Conservation (phyloP, 2,888 invertebrate species). For the Dyspetes luteomarginatus region DNA sequence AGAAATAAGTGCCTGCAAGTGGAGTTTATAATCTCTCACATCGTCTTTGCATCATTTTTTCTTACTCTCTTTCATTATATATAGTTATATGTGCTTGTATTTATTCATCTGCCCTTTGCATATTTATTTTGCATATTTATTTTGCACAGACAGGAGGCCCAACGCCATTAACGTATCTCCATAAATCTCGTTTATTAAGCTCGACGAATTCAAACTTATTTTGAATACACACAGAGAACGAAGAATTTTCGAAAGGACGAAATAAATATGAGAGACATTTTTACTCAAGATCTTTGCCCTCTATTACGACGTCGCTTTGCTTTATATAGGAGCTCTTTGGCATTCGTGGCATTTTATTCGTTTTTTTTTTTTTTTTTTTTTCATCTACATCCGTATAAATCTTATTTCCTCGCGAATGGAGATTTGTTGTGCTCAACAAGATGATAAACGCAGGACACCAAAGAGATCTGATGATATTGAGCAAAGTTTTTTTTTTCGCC, state of each 20-base stretch:
- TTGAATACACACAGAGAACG: neutral
- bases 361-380: constrained; percentile 1
- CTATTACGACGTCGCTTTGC: neutral
- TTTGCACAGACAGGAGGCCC: too few species aligned
- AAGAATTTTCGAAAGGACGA: constrained; percentile 5
- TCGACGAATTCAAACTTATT: constrained; percentile 37
- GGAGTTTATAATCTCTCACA: constrained; percentile 56
- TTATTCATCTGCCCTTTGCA: constrained; percentile 12
- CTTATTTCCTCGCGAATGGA: constrained; percentile 13
- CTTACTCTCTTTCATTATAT: neutral
- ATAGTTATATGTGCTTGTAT: constrained; percentile 6
- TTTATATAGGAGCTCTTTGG: neutral
- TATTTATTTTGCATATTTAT: neutral
- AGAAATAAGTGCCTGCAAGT: constrained; percentile 33
- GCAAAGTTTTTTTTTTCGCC: constrained; percentile 17
- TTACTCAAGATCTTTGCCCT: neutral
- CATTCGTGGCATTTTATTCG: neutral
- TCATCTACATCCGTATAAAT: constrained; percentile 5
- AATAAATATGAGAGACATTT: neutral
- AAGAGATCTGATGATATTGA: neutral
- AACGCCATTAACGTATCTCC: too few species aligned
- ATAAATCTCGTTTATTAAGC: constrained; percentile 42
- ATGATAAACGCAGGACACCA: neutral
- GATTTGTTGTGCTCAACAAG: neutral
- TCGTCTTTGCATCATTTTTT: constrained; percentile 17